A percentile compares a stretch with the other conserved stretches of the same genome.
Evolutionary conservation across 1,140 invertebrate species (phyloP).

Genomic region (Neoseiulus cucumeris): DNA sequence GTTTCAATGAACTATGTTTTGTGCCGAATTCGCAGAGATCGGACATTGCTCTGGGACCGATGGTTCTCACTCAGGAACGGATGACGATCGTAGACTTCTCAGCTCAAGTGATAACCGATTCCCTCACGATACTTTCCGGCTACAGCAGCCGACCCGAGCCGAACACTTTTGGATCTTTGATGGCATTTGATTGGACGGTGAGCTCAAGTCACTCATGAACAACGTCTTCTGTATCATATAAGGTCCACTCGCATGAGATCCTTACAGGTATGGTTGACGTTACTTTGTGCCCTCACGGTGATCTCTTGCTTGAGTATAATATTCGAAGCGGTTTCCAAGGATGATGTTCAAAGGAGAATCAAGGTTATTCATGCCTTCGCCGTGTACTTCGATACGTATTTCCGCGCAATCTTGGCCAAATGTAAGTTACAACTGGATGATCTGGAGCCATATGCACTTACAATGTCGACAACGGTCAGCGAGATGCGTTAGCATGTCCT

Average conservation of each 20-base stretch:
- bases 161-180: conserved; percentile 1
- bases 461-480: too few species aligned
- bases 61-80: neutral
- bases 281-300: neutral
- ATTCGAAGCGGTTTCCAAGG: neutral
- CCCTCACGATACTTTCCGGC: neutral
- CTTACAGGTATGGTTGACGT: neutral
- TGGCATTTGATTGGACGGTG: neutral
- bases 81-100: neutral
- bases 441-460: too few species aligned
- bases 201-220: neutral
- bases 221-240: too few species aligned
- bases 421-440: too few species aligned
- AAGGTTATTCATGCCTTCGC: neutral
- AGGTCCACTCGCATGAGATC: too few species aligned
- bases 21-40: neutral
- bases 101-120: neutral
- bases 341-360: neutral
- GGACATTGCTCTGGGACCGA: neutral
- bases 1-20: too few species aligned
- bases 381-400: neutral
- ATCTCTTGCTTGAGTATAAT: neutral
- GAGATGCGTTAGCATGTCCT: too few species aligned
- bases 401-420: neutral
- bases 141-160: neutral